Percentiles rank a stretch among this genome's conserved stretches.
phyloP scores from a whole-genome alignment of 2,797 vertebrate species.

The Tokudaia tokunoshimensis region DNA sequence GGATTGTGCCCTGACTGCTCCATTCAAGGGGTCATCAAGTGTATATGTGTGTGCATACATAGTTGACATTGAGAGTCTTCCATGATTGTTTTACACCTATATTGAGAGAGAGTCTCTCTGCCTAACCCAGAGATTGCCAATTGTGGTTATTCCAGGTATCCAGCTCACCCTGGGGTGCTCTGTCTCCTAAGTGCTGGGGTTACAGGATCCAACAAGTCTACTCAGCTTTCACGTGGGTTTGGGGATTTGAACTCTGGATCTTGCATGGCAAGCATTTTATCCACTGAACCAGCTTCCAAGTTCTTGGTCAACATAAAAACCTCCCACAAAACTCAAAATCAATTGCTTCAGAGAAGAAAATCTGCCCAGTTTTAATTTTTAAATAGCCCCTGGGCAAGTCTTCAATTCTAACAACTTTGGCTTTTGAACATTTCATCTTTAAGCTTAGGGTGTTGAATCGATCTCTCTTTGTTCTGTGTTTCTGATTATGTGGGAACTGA shows the following conservation, averaged over 20 bases:
- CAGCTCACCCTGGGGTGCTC: not conserved
- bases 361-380: conserved; percentile 79
- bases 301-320: not conserved
- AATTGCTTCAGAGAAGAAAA: conserved; percentile 55
- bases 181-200: not conserved
- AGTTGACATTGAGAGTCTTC: not conserved
- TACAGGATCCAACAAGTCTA: not conserved
- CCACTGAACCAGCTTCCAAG: not conserved
- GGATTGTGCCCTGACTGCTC: not conserved
- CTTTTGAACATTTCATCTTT: conserved; percentile 80
- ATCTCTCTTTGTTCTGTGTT: conserved; percentile 56
- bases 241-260: not conserved
- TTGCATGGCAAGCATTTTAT: not conserved
- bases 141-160: not conserved
- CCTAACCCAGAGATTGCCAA: no score
- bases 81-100: not conserved
- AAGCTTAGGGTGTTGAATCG: conserved; percentile 62
- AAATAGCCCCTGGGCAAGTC: conserved; percentile 73
- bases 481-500: not conserved
- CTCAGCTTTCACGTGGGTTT: not conserved
- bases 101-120: not conserved
- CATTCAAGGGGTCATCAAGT: not conserved
- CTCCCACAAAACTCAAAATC: not conserved
- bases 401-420: conserved; percentile 70
- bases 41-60: not conserved